Conservation (phyloP, 35 echinoderm and acorn worm species). For the Anneissia japonica region DNA sequence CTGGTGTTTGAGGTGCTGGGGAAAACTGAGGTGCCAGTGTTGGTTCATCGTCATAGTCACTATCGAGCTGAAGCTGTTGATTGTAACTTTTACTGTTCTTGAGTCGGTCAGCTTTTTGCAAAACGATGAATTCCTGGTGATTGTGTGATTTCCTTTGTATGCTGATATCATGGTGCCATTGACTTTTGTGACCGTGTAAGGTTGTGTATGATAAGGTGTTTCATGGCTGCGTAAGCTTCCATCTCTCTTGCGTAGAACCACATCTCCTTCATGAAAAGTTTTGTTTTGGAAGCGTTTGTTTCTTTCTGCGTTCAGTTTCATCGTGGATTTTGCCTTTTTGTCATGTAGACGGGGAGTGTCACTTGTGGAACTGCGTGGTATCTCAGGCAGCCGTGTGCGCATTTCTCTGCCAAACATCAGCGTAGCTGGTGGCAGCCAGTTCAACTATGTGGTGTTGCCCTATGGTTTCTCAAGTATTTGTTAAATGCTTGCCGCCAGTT, state of each 20-base stretch:
- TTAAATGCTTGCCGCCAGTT: constrained; percentile 52
- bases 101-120: no score
- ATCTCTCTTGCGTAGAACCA: background rate
- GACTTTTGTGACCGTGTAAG: background rate
- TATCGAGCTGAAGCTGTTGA: no score
- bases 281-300: no score
- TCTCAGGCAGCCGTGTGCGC: constrained; percentile 30
- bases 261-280: no score
- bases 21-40: no score
- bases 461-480: constrained; percentile 51
- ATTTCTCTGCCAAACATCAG: constrained; percentile 29
- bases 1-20: no score
- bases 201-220: background rate
- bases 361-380: background rate
- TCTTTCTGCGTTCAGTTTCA: background rate
- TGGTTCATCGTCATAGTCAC: no score
- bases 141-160: background rate
- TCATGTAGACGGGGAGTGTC: background rate
- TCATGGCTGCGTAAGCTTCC: background rate
- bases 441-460: constrained; percentile 56
- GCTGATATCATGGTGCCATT: background rate
- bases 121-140: background rate
- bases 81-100: no score
- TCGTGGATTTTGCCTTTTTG: background rate
- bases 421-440: constrained; percentile 46